A percentile compares a stretch with the other conserved stretches of the same genome.
Evolutionary conservation across 92 coral and sea anemone genomes (phyloP).

Genomic region (Zoanthus gigantus): DNA sequence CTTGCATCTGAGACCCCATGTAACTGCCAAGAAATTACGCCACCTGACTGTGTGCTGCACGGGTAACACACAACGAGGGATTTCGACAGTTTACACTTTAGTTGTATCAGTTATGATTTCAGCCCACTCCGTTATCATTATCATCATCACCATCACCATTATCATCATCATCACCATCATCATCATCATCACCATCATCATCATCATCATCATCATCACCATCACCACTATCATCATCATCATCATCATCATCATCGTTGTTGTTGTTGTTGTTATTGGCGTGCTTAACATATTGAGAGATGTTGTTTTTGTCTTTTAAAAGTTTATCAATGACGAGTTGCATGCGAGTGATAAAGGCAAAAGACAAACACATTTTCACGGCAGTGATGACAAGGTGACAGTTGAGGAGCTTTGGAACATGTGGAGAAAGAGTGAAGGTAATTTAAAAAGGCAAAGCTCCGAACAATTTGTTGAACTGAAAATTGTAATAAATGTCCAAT

Average conservation of each 20-base stretch:
- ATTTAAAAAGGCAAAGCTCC: too few species aligned
- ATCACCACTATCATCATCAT: too few species aligned
- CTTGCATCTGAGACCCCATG: background rate
- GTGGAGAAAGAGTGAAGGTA: slow-evolving; percentile 68
- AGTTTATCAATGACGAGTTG: slow-evolving; percentile 60
- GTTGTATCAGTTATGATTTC: background rate
- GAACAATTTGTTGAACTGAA: too few species aligned
- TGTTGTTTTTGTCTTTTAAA: background rate
- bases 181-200: too few species aligned
- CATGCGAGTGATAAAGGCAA: slow-evolving; percentile 49
- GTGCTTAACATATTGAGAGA: background rate
- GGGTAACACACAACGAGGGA: slow-evolving; percentile 19
- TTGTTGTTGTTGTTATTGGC: background rate
- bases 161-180: too few species aligned
- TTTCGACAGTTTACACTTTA: slow-evolving; percentile 36
- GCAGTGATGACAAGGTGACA: slow-evolving; percentile 58
- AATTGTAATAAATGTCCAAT: too few species aligned
- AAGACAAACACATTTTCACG: slow-evolving; percentile 61
- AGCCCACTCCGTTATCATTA: background rate
- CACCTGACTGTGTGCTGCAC: background rate
- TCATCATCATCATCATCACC: too few species aligned
- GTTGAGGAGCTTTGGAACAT: slow-evolving; percentile 62
- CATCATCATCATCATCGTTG: too few species aligned
- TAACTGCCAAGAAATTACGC: slow-evolving; percentile 30
- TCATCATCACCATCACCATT: too few species aligned